phyloP scores from a whole-genome alignment of 2,888 invertebrate genomes.

The Neria commutata region DNA sequence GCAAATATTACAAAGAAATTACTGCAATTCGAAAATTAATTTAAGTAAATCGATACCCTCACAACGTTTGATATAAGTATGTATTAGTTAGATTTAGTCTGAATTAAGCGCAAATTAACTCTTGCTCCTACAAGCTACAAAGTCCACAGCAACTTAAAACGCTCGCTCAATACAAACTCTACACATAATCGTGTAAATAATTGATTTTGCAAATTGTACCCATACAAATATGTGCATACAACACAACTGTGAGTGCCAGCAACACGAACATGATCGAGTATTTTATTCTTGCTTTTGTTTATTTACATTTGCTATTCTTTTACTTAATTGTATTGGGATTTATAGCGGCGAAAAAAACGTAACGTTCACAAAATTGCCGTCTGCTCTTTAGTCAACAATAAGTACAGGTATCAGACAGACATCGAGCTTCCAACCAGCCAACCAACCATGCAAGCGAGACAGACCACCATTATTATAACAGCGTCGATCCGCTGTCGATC shows the following conservation, averaged over 20 bases:
- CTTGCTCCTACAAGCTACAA: no score
- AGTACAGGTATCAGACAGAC: no score
- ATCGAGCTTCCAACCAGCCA: conserved; percentile 16
- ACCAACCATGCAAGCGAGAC: background rate
- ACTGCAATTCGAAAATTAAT: no score
- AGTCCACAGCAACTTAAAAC: no score
- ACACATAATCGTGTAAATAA: background rate
- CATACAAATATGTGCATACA: background rate
- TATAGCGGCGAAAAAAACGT: background rate
- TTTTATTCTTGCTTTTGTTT: conserved; percentile 9
- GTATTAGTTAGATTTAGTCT: no score
- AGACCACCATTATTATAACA: background rate
- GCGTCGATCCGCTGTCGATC: conserved; percentile 20
- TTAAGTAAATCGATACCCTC: no score
- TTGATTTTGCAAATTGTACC: conserved; percentile 10
- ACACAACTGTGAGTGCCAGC: conserved; percentile 7
- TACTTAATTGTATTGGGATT: background rate
- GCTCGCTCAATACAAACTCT: no score
- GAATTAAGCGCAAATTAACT: no score
- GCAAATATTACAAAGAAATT: no score
- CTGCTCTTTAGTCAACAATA: no score
- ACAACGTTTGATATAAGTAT: no score
- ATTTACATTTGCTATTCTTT: conserved; percentile 14
- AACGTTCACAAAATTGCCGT: conserved; percentile 5
- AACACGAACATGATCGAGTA: conserved; percentile 33